Base-by-base conservation (phyloP, 2,888 invertebrate species). In the Drosophila kuntzei region DNA sequence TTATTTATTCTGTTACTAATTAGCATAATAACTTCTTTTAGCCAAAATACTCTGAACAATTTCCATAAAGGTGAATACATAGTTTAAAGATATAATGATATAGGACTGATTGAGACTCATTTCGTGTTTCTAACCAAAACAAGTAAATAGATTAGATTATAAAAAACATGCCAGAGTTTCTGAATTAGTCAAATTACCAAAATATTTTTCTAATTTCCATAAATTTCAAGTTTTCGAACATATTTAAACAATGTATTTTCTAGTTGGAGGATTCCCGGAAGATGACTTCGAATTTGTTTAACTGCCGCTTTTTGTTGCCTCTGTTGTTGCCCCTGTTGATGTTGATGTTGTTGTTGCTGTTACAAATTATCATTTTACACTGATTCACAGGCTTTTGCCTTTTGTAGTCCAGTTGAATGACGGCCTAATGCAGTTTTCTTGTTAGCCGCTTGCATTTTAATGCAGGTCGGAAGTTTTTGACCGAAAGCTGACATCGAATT, bases 391-490 rank as follows among this genome's bases (percentile, higher is more conserved):
- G 22, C 20, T 16, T 8, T 5, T 46, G 27, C 22, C 32, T n/a
- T 11, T 16, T 7, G 22, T 32, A 7, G 20, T 12, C 22, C 53
- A 55, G 20, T 53, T 25, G 49, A 51, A 20, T 20, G 41, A 4
- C 29, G 62, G 53, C 63, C 74, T 88, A 85, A 85, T 85, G 85
- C 80, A 85, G 80, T 85, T 85, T 75, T 67, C 85, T 75, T 85
- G 88, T 85, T 70, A 80, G 72, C 70, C 67, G 62, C 71, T 76
- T 82, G 88, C 86, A 88, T 85, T 69, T 82, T 54, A 83, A 78
- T 81, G 76, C 64, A 53, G 63, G 63, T 54, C 53, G 60, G 49
- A 66, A 60, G 63, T 39, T 63, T 51, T 65, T 61, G 20, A 58
- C 36, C 32, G 20, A 71, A 64, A 41, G 37, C 29, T 65, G 51